Evolutionary conservation across 2,888 invertebrate species (phyloP).

Genomic region (Drosophila quinaria): DNA sequence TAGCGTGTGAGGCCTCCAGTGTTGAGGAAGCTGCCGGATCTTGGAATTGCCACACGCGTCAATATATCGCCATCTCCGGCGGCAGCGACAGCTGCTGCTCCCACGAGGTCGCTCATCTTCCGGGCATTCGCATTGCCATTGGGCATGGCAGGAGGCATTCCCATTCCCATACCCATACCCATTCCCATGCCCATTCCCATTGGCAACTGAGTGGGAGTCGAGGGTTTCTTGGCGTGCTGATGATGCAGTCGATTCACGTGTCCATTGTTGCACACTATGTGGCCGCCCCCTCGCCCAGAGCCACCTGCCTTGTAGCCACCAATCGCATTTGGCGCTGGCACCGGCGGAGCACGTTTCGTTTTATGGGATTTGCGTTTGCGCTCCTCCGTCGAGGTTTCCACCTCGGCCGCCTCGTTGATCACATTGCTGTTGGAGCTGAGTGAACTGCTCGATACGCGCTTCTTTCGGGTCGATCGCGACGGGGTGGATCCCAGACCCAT

Average conservation of each 20-base stretch:
- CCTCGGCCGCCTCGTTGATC: slow-evolving; percentile 85
- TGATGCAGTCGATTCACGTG: slow-evolving; percentile 60
- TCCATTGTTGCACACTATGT: slow-evolving; percentile 68
- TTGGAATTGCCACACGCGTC: slow-evolving; percentile 94
- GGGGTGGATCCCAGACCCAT: slow-evolving; percentile 85
- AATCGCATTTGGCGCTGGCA: slow-evolving; percentile 81
- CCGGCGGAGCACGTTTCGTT: slow-evolving; percentile 87
- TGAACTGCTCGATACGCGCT: slow-evolving; percentile 89
- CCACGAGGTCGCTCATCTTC: slow-evolving; percentile 49
- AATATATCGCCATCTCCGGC: slow-evolving; percentile 93
- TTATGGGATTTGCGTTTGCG: slow-evolving; percentile 88
- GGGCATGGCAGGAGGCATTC: slow-evolving; percentile 10
- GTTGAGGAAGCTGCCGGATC: slow-evolving; percentile 94
- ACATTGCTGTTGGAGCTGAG: slow-evolving; percentile 88
- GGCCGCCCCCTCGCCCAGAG: slow-evolving; percentile 33
- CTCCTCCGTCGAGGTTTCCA: slow-evolving; percentile 86
- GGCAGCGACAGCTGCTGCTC: slow-evolving; percentile 84
- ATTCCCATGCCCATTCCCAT: slow-evolving; percentile 1
- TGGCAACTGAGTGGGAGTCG: slow-evolving; percentile 22
- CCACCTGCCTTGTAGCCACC: slow-evolving; percentile 26
- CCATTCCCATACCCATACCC: neutral
- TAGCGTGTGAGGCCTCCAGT: slow-evolving; percentile 92
- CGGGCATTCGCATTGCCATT: slow-evolving; percentile 24
- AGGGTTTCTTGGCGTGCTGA: slow-evolving; percentile 57
- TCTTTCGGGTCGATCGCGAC: slow-evolving; percentile 91